These are phyloP conservation scores for Zaprionus gabonicus DNA, from an alignment of 1,140 invertebrate genomes.

Conservation along the genomic window DNA sequence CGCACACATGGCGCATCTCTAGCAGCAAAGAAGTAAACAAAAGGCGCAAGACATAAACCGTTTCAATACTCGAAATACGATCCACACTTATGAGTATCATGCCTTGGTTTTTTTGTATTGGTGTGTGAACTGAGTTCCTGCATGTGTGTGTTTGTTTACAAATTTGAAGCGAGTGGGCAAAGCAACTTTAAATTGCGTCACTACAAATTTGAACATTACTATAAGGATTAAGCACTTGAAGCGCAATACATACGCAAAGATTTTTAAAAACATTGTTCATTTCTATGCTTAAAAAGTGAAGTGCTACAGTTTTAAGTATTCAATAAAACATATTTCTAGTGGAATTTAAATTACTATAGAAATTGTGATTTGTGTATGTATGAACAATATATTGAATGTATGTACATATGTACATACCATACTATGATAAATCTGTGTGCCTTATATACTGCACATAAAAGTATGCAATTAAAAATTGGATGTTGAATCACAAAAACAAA, in stretches of 20 bases:
- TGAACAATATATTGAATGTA: not conserved
- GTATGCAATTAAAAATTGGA: slow-evolving; percentile 8
- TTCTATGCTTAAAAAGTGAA: not conserved
- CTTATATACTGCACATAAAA: not conserved
- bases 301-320: not conserved
- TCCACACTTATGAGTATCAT: not conserved
- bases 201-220: not conserved
- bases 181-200: slow-evolving; percentile 1
- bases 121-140: not conserved
- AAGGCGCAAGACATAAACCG: not conserved
- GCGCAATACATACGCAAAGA: not conserved
- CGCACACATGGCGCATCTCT: slow-evolving; percentile 10
- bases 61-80: slow-evolving; percentile 5
- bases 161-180: not conserved
- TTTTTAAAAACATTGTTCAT: not conserved
- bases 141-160: not conserved
- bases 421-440: not conserved
- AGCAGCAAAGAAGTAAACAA: not conserved
- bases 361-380: no score
- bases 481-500: not conserved
- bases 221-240: not conserved
- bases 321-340: not conserved
- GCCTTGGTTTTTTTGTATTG: not conserved
- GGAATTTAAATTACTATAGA: not conserved
- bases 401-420: not conserved